Base-by-base conservation (phyloP, 2,113 vertebrate genomes). In the Sterna hirundo region DNA sequence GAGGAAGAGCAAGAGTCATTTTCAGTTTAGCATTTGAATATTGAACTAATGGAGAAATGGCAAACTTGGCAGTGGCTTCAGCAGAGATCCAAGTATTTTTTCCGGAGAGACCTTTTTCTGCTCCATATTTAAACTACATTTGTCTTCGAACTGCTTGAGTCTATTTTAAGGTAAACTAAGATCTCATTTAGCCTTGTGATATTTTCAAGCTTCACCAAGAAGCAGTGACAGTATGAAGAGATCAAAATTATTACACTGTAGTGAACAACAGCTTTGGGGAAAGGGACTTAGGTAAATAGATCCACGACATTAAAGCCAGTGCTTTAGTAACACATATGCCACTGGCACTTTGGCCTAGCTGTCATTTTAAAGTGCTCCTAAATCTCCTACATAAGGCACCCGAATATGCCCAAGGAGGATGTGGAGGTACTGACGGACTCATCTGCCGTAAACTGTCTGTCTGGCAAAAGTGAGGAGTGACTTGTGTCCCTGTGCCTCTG, bases 121-220 rank as follows among this genome's bases (percentile, higher is more conserved):
- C 71, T 94, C 49, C 26, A 4, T 86, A 83, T 68, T 96, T 94
- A 88, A 96, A 83, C 76, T 83, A 62, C 60, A 81, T 93, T 95
- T 94, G 76, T 90, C 88, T 96, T 84, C 55, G 26, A 93, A 74
- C 32, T 71, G 42, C 83, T 81, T 87, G 76, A 86, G 69, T 88
- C 83, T 94, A 68, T 95, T 97, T 97, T 93, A 90, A 90, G 76
- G 57, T 79, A 93, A 93, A 86, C 76, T 75, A 86, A 81, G 69
- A 88, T 94, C 76, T 90, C 83, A 60, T 93, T 97, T 94, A 95
- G 85, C 60, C 79, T 90, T 86, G 77, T 84, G 95, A 68, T 94
- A 94, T 90, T 97, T 95, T 90, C 80, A 82, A 90, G 46, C 32
- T 72, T 89, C 86, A 61, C 34, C 52, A 75, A 76, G 70, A 94